Evolutionary conservation across 2,113 vertebrate species (phyloP), one percentile per base, ranked within the genome.

Genomic region (Callaeas wilsoni): DNA sequence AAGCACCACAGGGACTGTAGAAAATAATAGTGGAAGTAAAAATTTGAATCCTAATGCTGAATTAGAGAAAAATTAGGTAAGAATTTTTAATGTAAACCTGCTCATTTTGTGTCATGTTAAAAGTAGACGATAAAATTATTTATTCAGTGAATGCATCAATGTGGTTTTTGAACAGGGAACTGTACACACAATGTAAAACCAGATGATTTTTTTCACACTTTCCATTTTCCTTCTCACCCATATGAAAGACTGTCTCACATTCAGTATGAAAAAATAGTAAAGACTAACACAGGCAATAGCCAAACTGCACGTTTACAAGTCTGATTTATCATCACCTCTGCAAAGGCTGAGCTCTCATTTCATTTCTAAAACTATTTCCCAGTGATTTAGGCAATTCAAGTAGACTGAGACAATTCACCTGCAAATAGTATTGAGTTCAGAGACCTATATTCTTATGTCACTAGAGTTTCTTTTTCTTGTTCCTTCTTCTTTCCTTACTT

Each of bases 351-450:
- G 44, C 5, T 91, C 30, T 94, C 4, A 0, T 85, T 95, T 87
- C 33, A 63, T 96, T 96, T 95, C 52, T 91, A 42, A 97, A 55
- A 22, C 30, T 65, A 85, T 77, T 90, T 93, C 16, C 7, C 30
- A 41, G 39, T 79, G 52, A 79, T 89, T 88, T 91, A 81, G 19
- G 9, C 65, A 86, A 91, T 91, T 57, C 32, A 85, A 25, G 77
- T 46, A 80, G 56, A 81, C 32, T 29, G n/a, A 96, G 41, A 42
- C 26, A 89, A 85, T 81, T 68, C 33, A 82, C 53, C 18, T 37
- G 21, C 33, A 94, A 87, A 93, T 37, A 19, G 18, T 25, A 64
- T 67, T 93, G 73, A 50, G 17, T 93, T 84, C 60, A 70, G 50
- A 20, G 23, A 52, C n/a, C 46, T 59, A 59, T 56, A 63, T 77